A percentile compares a stretch with the other conserved stretches of the same genome.
Conservation (phyloP, 2,888 invertebrate genomes). For the Lycaena phlaeas region DNA sequence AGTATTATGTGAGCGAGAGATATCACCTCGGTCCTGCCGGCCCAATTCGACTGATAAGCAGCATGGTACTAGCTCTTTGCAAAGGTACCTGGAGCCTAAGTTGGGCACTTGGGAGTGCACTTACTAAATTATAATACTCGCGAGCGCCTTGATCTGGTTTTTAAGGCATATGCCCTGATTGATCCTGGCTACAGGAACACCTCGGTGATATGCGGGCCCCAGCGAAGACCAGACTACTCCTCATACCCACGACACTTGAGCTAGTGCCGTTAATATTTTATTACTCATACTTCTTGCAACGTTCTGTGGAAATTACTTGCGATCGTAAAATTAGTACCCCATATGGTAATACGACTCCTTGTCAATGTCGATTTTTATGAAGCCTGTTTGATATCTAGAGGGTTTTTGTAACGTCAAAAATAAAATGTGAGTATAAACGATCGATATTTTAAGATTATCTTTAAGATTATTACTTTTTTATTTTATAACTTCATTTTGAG, state of each 20-base stretch:
- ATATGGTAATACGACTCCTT: constrained; percentile 57
- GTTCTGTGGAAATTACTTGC: constrained; percentile 66
- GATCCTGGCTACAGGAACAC: no score
- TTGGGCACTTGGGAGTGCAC: no score
- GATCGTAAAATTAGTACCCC: constrained; percentile 62
- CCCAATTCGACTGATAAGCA: no score
- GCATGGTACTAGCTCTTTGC: no score
- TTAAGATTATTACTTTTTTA: not conserved
- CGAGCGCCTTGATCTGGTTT: no score
- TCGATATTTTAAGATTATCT: constrained; percentile 19
- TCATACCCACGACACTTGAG: constrained; percentile 27
- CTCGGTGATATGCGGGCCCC: no score
- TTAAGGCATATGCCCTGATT: no score
- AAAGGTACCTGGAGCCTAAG: no score
- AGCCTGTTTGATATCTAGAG: constrained; percentile 45
- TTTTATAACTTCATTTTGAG: not conserved
- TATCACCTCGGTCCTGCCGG: no score
- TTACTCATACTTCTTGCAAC: constrained; percentile 53
- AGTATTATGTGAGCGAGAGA: no score
- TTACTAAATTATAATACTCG: no score
- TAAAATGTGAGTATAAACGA: constrained; percentile 15
- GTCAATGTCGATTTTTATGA: constrained; percentile 64
- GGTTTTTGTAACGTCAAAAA: constrained; percentile 25
- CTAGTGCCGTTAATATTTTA: constrained; percentile 55
- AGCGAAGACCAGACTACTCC: no score